Evolutionary conservation across 2,888 invertebrate species (phyloP).

Genomic region (Pilophorus perplexus): DNA sequence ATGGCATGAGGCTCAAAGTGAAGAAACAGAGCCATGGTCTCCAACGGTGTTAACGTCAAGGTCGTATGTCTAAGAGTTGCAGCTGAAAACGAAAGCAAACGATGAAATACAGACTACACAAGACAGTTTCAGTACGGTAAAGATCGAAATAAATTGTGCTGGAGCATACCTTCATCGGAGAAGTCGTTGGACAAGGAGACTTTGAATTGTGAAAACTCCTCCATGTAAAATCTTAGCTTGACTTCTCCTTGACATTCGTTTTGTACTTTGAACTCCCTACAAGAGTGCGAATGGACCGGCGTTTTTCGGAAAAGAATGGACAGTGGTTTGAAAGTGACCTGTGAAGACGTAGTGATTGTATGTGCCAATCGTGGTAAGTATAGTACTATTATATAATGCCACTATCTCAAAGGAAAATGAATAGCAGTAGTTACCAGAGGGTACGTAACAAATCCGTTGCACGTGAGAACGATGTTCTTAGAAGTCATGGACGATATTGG

Average conservation of each 20-base stretch:
- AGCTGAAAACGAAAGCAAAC: neutral
- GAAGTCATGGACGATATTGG: constrained; percentile 39
- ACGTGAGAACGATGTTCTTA: constrained; percentile 43
- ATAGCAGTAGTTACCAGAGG: no score
- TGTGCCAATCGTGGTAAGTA: no score
- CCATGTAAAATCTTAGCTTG: constrained; percentile 42
- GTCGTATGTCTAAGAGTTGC: constrained; percentile 9
- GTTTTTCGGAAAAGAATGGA: constrained; percentile 24
- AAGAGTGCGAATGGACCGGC: constrained; percentile 40
- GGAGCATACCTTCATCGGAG: constrained; percentile 11
- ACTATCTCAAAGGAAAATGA: neutral
- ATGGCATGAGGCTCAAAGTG: constrained; percentile 54
- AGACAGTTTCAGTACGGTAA: no score
- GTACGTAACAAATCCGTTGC: constrained; percentile 44
- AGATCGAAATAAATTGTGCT: no score
- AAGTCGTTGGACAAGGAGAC: constrained; percentile 37
- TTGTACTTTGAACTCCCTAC: constrained; percentile 34
- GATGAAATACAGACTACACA: no score
- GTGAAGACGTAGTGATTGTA: neutral
- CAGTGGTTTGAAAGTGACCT: neutral
- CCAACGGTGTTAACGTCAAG: constrained; percentile 49
- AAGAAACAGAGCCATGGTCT: constrained; percentile 51
- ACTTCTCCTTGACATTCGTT: constrained; percentile 43
- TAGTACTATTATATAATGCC: neutral
- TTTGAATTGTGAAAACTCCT: constrained; percentile 44